Base-by-base conservation (phyloP, 2,888 invertebrate genomes). In the Aspidiotus rigidus region DNA sequence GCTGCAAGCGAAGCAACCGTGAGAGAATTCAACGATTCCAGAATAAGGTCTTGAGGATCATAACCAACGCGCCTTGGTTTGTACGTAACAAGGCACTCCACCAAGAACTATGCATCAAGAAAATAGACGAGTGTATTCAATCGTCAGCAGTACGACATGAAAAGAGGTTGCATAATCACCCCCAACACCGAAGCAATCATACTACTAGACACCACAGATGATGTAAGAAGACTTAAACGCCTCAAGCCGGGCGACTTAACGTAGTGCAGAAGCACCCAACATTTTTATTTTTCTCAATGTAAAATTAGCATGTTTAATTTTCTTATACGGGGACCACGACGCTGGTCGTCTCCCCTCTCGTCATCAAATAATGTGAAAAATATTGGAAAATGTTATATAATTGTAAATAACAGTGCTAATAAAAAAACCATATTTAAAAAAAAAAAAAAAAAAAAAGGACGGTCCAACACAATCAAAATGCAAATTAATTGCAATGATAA, bases 41-140 rank as follows among this genome's bases (percentile, higher is more conserved):
- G 39, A 61, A 61, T 61, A 61, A 61, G 39, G 40, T 40, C n/a
- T 28, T 61, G n/a, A 16, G 61, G 17, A 41, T 28, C 39, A 61
- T 61, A 10, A 15, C 42, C 10, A 40, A 61, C 5, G 61, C 61
- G n/a, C 61, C 41, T 39, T 61, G 61, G 61, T 61, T 41, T 40
- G 41, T 15, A 5, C 3, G 39, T 39, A 61, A 61, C 42, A 13
- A 61, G 15, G 17, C 57, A 15, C 15, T 57, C 15, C 17, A 15
- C 16, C 57, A 57, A 57, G 16, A 57, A 49, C 49, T 49, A 49
- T 2, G n/a, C n/a, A 49, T 49, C 11, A 49, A 13, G 49, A 49
- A 2, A 49, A 49, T 49, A 11, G 49, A 49, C 49, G 10, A 49
- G 49, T 49, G 49, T 6, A 49, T 49, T n/a, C 49, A 49, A 49